Base-by-base conservation (phyloP, 1,140 invertebrate genomes). In the Pseudomyrmex sp. region DNA sequence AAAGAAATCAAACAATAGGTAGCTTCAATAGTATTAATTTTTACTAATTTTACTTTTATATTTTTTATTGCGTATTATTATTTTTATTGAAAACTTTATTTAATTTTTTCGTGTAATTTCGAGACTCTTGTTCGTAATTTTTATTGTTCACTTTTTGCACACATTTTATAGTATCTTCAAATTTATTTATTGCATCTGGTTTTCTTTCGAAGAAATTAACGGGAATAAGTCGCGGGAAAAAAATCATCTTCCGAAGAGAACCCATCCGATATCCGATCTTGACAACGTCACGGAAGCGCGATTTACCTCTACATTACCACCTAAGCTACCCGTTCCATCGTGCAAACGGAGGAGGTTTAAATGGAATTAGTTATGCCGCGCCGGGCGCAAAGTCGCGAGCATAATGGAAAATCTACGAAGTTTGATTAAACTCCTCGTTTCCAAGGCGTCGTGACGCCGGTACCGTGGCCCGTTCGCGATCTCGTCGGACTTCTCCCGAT, bases 391-490 rank as follows among this genome's bases (percentile, higher is more conserved):
- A 91, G 89, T 92, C 90, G 88, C 73, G 72, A 69, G 70, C 90
- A 92, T 93, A 93, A 92, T 93, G 88, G 92, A 91, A 92, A 93
- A 93, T 93, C 90, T 87, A 89, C 74, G 56, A 89, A 92, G 89
- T 92, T 92, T 92, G 90, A 93, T 93, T 91, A 92, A 92, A 91
- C 87, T 76, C 54, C 68, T 77, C 63, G 77, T 79, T 86, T 72
- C 74, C 62, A 77, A n/a, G 46, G 26, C 86, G 66, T 61, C 46
- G 68, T 35, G 69, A 61, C 50, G 18, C 52, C 73, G 26, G 15
- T 8, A 9, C 54, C 12, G 20, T n/a, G 56, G 23, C 56, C 52
- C 63, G 62, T 50, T 48, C 59, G 65, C 77, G 84, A 82, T 70
- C 58, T 75, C n/a, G 54, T 79, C 44, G 68, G 69, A 82, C 79